A percentile compares a stretch with the other conserved stretches of the same genome.
phyloP scores from a whole-genome alignment of 2,888 invertebrate genomes.

The Laothoe populi region DNA sequence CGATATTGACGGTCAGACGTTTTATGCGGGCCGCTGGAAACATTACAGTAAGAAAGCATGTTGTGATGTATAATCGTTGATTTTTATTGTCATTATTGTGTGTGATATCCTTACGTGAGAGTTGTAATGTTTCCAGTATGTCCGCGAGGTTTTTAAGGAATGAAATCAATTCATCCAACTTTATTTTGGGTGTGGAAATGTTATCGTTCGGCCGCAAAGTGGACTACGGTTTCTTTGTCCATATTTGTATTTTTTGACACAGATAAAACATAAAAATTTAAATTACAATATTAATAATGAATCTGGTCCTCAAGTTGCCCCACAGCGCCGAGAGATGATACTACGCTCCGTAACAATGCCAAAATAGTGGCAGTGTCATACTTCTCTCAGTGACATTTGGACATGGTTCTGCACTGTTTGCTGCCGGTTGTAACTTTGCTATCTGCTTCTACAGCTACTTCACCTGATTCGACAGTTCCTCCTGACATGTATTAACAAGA shows the following conservation, averaged over 20 bases:
- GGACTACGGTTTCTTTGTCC: background rate
- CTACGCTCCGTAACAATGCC: too few species aligned
- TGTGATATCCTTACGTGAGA: conserved; percentile 11
- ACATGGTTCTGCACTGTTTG: conserved; percentile 28
- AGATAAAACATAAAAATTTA: too few species aligned
- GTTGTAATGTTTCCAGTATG: conserved; percentile 28
- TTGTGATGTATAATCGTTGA: background rate
- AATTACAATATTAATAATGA: conserved; percentile 19
- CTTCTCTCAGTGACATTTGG: conserved; percentile 17
- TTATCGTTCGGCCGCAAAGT: background rate
- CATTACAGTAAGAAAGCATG: background rate
- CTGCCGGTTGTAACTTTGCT: too few species aligned
- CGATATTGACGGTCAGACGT: background rate
- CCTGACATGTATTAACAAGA: too few species aligned
- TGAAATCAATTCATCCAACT: background rate
- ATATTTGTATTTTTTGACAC: conserved; percentile 23
- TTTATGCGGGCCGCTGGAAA: background rate
- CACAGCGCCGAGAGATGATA: conserved; percentile 27
- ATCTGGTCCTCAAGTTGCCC: conserved; percentile 4
- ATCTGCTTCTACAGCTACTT: too few species aligned
- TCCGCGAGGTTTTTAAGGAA: conserved; percentile 25
- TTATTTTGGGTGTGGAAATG: conserved; percentile 11
- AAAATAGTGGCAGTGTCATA: background rate
- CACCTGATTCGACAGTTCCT: too few species aligned
- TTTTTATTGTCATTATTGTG: conserved; percentile 21